These are phyloP conservation scores for Spodoptera littoralis DNA, from an alignment of 2,888 invertebrate genomes.

Conservation along the genomic window DNA sequence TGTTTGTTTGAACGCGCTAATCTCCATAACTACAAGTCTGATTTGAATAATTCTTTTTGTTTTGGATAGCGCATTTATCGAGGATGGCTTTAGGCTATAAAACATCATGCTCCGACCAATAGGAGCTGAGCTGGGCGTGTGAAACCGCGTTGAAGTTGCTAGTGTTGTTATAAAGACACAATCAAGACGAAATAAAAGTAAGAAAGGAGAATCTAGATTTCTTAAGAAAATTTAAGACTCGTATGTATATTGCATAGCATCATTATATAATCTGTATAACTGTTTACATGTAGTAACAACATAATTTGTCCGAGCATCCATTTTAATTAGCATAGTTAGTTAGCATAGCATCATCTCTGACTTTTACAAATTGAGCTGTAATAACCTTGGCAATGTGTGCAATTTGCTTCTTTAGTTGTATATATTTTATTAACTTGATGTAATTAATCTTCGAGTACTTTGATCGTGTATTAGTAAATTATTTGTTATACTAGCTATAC, in stretches of 20 bases:
- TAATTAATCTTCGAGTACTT: constrained; percentile 15
- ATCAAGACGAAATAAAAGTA: too few relatives aligned
- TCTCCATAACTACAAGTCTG: too few relatives aligned
- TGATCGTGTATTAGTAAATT: neutral
- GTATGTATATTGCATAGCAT: neutral
- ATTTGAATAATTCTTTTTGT: too few relatives aligned
- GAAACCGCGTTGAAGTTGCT: too few relatives aligned
- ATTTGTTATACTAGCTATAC: neutral
- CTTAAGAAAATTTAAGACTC: too few relatives aligned
- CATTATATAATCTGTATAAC: neutral
- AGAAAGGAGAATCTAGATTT: too few relatives aligned
- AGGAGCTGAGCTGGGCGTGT: too few relatives aligned
- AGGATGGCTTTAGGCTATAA: too few relatives aligned
- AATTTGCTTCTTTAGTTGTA: constrained; percentile 18
- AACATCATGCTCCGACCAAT: too few relatives aligned
- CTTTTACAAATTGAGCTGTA: constrained; percentile 26
- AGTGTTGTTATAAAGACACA: too few relatives aligned
- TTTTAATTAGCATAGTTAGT: constrained; percentile 45
- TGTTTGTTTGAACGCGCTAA: too few relatives aligned
- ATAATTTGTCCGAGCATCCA: constrained; percentile 34
- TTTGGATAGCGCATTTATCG: too few relatives aligned
- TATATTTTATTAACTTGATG: constrained; percentile 27
- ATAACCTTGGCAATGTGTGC: constrained; percentile 16
- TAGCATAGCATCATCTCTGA: constrained; percentile 36
- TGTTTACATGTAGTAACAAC: constrained; percentile 19